Evolutionary conservation across 2,888 invertebrate genomes (phyloP).

Genomic region (Hermaeophaga mercurialis): DNA sequence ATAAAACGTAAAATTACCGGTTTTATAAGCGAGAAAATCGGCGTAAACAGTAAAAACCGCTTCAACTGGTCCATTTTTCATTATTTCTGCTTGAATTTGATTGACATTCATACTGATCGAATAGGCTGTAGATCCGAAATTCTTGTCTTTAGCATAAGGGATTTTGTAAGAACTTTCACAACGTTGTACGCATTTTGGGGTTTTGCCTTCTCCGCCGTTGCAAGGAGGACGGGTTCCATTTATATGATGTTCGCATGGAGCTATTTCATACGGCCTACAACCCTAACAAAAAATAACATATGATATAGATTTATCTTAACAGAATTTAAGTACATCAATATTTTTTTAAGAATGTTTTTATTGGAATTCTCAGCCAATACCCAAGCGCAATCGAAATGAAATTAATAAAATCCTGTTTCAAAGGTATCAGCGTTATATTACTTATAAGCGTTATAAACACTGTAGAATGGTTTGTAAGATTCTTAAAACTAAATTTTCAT

Average conservation of each 20-base stretch:
- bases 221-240: slow-evolving; percentile 78
- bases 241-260: slow-evolving; percentile 89
- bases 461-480: no score
- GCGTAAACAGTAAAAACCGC: slow-evolving; percentile 86
- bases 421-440: no score
- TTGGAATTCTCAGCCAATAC: no score
- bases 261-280: slow-evolving; percentile 84
- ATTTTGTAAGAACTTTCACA: slow-evolving; percentile 74
- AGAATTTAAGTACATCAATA: no score
- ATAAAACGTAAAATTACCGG: no score
- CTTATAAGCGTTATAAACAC: no score
- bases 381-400: no score
- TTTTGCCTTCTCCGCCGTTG: slow-evolving; percentile 67
- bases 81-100: slow-evolving; percentile 82
- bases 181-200: slow-evolving; percentile 77
- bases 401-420: no score
- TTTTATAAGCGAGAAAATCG: slow-evolving; percentile 83
- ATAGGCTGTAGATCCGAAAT: slow-evolving; percentile 71
- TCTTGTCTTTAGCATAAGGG: slow-evolving; percentile 75
- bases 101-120: slow-evolving; percentile 65
- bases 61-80: slow-evolving; percentile 86
- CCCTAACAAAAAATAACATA: slow-evolving; percentile 68
- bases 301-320: no score
- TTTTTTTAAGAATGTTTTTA: no score
- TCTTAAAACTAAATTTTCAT: no score